Percentiles rank a stretch among this genome's conserved stretches.
Evolutionary conservation across 30 jellyfish, hydroid and myxozoan species (phyloP).

Genomic region (Cassiopea xamachana): DNA sequence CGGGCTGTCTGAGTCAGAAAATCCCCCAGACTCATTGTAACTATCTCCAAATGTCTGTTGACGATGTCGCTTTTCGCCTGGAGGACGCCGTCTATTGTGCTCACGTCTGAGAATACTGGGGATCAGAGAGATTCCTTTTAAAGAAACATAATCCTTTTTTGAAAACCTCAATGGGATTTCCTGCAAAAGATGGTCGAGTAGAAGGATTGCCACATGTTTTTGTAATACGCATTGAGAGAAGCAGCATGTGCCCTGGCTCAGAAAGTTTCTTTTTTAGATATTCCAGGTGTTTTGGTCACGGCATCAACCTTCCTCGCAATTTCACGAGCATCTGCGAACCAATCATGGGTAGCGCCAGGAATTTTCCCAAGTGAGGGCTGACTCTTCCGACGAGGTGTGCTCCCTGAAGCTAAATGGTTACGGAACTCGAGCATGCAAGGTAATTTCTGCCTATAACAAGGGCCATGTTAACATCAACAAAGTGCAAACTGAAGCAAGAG

Average conservation of each 20-base stretch:
- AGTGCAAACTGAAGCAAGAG: slow-evolving; percentile 2
- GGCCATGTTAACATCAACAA: slow-evolving; percentile 11
- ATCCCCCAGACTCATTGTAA: background rate
- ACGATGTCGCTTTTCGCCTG: background rate
- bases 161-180: background rate
- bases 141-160: background rate
- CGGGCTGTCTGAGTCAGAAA: background rate
- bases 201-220: background rate
- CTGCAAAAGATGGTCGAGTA: slow-evolving; percentile 9
- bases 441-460: slow-evolving; percentile 25
- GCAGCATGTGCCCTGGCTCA: background rate
- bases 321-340: slow-evolving; percentile 5
- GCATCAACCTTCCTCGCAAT: background rate
- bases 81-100: background rate
- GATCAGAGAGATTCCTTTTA: background rate
- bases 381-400: background rate
- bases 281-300: slow-evolving; percentile 7
- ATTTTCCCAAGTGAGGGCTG: background rate
- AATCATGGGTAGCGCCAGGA: background rate
- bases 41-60: background rate
- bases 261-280: background rate
- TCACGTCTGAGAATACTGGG: background rate
- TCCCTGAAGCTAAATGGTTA: slow-evolving; percentile 15
- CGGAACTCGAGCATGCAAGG: slow-evolving; percentile 21
- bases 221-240: background rate